Conservation (phyloP, 2,888 invertebrate species). For the Cyclophora punctaria region DNA sequence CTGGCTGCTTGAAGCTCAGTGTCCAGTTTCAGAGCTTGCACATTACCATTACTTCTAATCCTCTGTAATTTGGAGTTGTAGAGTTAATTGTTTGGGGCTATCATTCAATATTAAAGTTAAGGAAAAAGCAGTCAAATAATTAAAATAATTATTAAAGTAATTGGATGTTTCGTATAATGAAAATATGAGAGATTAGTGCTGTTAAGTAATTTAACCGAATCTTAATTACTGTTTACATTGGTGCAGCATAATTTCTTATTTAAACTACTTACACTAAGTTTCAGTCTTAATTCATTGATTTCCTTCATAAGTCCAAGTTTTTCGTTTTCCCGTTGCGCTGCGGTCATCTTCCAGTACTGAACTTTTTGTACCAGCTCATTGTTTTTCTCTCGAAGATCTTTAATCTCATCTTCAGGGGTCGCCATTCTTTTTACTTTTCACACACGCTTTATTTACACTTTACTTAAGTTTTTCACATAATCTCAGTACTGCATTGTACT, state of each 20-base stretch:
- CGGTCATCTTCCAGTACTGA: conserved; percentile 58
- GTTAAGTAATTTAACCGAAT: background rate
- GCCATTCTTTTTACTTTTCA: conserved; percentile 10
- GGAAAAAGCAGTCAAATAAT: no score
- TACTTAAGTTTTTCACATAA: no score
- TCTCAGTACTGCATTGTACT: no score
- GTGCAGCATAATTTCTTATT: background rate
- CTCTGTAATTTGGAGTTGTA: conserved; percentile 30
- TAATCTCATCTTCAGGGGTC: conserved; percentile 47
- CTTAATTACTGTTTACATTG: no score
- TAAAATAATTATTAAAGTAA: no score
- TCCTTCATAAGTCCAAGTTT: conserved; percentile 60
- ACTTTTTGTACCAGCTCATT: conserved; percentile 55
- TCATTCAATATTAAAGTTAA: no score
- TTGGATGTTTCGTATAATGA: no score
- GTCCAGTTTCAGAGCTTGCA: conserved; percentile 43
- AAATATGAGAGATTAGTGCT: no score
- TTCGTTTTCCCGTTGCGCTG: conserved; percentile 53
- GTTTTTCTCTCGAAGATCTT: conserved; percentile 51
- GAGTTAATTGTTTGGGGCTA: no score
- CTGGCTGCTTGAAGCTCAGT: conserved; percentile 43
- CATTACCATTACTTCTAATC: conserved; percentile 41
- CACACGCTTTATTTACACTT: no score
- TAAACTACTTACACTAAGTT: conserved; percentile 49
- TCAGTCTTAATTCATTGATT: conserved; percentile 54